phyloP scores from a whole-genome alignment of 2,797 vertebrate species.

The Gymnoscopelus braueri region DNA sequence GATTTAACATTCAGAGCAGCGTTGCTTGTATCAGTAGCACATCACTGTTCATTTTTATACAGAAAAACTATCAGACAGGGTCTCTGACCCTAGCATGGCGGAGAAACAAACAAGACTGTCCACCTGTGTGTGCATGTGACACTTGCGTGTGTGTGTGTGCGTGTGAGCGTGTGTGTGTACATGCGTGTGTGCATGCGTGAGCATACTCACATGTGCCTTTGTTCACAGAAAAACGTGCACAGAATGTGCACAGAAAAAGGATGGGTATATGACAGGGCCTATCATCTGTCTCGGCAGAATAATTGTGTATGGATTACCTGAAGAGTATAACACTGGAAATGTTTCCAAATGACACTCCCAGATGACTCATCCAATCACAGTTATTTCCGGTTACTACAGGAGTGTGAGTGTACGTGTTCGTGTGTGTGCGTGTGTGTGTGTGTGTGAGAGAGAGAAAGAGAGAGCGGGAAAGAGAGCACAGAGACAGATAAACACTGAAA shows the following conservation, averaged over 20 bases:
- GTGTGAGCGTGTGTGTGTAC: constrained; percentile 4
- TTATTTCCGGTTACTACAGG: constrained; percentile 69
- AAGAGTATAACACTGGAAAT: constrained; percentile 64
- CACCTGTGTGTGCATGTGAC: no score
- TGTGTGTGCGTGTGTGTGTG: constrained; percentile 18
- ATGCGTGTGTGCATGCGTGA: constrained; percentile 54
- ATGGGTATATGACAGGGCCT: constrained; percentile 67
- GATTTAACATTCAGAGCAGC: constrained; percentile 44
- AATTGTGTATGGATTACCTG: constrained; percentile 77
- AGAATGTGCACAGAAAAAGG: no score
- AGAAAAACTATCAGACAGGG: constrained; percentile 20
- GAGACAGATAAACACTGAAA: no score
- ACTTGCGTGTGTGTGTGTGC: constrained; percentile 3
- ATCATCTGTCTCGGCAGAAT: constrained; percentile 68
- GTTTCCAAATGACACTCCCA: constrained; percentile 71
- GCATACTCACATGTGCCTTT: constrained; percentile 34
- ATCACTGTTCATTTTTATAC: constrained; percentile 40
- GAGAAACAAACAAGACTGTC: constrained; percentile 37
- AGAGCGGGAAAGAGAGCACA: no score
- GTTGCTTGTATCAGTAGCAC: constrained; percentile 28
- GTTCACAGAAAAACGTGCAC: constrained; percentile 52
- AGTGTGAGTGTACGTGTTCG: constrained; percentile 50
- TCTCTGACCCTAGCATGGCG: constrained; percentile 43
- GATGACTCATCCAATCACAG: constrained; percentile 71
- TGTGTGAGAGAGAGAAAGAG: not conserved